A percentile compares a stretch with the other conserved stretches of the same genome.
phyloP scores from a whole-genome alignment of 2,797 vertebrate species.

The Notolepis coatsorum region DNA sequence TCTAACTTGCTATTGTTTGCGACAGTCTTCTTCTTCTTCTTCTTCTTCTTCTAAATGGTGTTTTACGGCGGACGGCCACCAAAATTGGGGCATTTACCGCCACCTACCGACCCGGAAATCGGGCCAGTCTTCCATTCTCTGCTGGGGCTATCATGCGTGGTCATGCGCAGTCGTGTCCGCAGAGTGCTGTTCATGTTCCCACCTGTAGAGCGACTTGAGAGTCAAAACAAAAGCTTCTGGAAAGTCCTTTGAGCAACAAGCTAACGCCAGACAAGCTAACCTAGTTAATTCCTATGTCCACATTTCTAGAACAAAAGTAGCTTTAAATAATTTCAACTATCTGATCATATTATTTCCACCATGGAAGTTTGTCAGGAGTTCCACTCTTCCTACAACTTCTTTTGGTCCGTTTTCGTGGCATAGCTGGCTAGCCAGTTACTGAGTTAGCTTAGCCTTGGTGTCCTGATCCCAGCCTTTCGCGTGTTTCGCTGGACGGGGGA shows the following conservation, averaged over 20 bases:
- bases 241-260: conserved; percentile 56
- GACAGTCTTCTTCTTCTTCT: no score
- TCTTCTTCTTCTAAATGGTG: no score
- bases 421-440: conserved; percentile 38
- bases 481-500: conserved; percentile 38
- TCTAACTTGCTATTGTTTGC: no score
- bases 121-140: no score
- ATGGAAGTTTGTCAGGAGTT: conserved; percentile 60
- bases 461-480: conserved; percentile 25
- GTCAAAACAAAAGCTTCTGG: conserved; percentile 71
- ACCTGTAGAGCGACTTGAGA: conserved; percentile 64
- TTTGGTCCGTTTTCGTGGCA: conserved; percentile 66
- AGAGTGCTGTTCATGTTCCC: conserved; percentile 53
- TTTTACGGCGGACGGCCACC: no score
- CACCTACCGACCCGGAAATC: no score
- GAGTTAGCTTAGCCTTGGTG: conserved; percentile 68
- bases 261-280: conserved; percentile 48
- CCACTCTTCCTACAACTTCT: conserved; percentile 40
- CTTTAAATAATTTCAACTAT: not conserved
- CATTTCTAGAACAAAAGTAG: not conserved
- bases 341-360: not conserved
- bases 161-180: conserved; percentile 46
- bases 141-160: not conserved
- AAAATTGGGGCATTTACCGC: no score
- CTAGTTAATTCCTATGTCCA: not conserved